Conservation (phyloP, 2,888 invertebrate genomes). For the Diaperis boleti region DNA sequence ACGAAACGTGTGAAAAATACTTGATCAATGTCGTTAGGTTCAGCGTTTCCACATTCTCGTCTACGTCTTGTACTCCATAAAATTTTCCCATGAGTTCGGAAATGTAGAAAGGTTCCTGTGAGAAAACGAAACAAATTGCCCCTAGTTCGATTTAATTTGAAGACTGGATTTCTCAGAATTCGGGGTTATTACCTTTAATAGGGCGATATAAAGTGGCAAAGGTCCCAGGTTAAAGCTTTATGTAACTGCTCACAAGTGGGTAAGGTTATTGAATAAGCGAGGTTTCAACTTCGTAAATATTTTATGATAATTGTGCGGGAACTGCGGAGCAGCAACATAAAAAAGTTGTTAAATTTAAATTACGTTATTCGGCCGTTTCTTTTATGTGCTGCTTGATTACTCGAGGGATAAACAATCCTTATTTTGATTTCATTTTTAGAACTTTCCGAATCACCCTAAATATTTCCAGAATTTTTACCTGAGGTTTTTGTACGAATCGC, state of each 20-base stretch:
- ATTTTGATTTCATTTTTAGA: conserved; percentile 10
- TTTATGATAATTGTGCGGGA: conserved; percentile 35
- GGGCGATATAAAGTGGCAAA: background rate
- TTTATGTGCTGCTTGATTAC: conserved; percentile 6
- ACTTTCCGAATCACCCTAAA: background rate
- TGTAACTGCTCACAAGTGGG: background rate
- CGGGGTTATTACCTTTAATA: conserved; percentile 22
- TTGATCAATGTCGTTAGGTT: conserved; percentile 1
- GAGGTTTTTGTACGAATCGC: conserved; percentile 6
- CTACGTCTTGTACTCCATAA: background rate
- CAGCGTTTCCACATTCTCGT: background rate
- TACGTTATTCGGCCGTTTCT: conserved; percentile 14
- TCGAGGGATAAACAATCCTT: background rate
- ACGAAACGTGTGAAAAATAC: conserved; percentile 13
- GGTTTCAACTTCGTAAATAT: conserved; percentile 33
- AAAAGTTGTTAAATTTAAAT: conserved; percentile 27
- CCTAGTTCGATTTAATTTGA: conserved; percentile 18
- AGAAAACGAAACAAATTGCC: conserved; percentile 36
- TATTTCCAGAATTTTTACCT: conserved; percentile 16
- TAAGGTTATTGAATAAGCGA: conserved; percentile 27
- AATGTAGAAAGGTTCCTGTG: conserved; percentile 35
- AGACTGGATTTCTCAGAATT: conserved; percentile 12
- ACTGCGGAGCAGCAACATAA: conserved; percentile 18
- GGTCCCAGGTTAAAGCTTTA: conserved; percentile 9
- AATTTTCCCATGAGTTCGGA: conserved; percentile 38